Evolutionary conservation across 1,140 invertebrate genomes (phyloP).

Genomic region (Dreissena polymorpha): DNA sequence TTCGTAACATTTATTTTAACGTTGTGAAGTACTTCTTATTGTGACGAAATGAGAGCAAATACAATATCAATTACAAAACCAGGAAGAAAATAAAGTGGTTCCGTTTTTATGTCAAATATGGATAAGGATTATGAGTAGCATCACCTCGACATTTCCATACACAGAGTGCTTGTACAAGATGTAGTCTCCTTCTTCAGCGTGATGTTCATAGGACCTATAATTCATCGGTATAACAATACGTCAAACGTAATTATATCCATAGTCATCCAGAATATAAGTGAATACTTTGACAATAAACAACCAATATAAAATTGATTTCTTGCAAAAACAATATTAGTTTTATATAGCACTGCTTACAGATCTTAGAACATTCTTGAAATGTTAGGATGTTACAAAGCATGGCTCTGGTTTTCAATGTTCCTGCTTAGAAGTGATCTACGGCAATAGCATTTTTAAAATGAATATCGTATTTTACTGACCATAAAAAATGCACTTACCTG

Average conservation of each 20-base stretch:
- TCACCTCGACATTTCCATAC: not conserved
- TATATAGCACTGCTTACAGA: not conserved
- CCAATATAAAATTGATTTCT: not conserved
- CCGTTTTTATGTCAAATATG: too few species aligned
- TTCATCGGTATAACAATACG: not conserved
- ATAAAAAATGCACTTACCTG: constrained; percentile 12
- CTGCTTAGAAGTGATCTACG: not conserved
- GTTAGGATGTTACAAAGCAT: not conserved
- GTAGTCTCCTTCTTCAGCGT: constrained; percentile 4
- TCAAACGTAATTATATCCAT: not conserved
- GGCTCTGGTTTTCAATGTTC: not conserved
- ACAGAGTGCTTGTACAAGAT: not conserved
- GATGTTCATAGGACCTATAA: not conserved
- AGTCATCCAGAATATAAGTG: not conserved
- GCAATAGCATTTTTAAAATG: not conserved
- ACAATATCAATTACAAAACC: too few species aligned
- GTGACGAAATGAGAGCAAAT: too few species aligned
- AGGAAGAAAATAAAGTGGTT: too few species aligned
- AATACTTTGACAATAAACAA: not conserved
- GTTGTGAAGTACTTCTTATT: too few species aligned
- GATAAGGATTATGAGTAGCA: not conserved
- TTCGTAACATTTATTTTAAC: too few species aligned
- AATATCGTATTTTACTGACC: not conserved
- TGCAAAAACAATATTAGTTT: not conserved
- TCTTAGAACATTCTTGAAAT: not conserved